Conservation (phyloP, 1,140 invertebrate genomes). For the Drosophila murphyi region DNA sequence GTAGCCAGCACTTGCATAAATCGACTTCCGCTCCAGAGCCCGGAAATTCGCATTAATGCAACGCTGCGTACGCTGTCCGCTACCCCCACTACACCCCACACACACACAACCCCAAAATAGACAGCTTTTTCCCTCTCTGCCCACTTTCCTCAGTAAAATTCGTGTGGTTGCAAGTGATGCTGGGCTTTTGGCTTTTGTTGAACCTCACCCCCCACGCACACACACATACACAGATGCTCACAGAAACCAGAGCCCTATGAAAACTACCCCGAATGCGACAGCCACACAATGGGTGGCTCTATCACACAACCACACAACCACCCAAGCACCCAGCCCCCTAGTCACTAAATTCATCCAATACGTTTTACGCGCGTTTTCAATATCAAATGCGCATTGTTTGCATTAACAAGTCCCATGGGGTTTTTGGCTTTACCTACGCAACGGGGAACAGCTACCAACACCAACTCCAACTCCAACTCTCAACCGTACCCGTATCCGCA, state of each 20-base stretch:
- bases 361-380: slow-evolving; percentile 56
- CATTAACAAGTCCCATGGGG: slow-evolving; percentile 79
- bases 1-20: slow-evolving; percentile 56
- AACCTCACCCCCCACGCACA: background rate
- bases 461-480: background rate
- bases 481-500: too few relatives aligned
- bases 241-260: slow-evolving; percentile 18
- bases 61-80: slow-evolving; percentile 41
- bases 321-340: background rate
- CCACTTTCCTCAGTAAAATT: slow-evolving; percentile 22
- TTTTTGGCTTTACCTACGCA: slow-evolving; percentile 61
- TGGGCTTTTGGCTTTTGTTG: slow-evolving; percentile 46
- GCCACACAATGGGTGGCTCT: background rate
- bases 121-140: too few relatives aligned
- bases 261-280: slow-evolving; percentile 58
- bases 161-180: slow-evolving; percentile 68
- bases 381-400: slow-evolving; percentile 81
- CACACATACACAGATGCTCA: background rate
- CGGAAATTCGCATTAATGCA: slow-evolving; percentile 83
- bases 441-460: slow-evolving; percentile 52
- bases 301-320: slow-evolving; percentile 23
- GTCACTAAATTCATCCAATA: background rate
- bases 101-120: too few relatives aligned
- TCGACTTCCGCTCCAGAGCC: slow-evolving; percentile 60
- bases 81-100: background rate